These are phyloP conservation scores for Metridium senile DNA, from an alignment of 92 coral and sea anemone genomes.

Conservation along the genomic window DNA sequence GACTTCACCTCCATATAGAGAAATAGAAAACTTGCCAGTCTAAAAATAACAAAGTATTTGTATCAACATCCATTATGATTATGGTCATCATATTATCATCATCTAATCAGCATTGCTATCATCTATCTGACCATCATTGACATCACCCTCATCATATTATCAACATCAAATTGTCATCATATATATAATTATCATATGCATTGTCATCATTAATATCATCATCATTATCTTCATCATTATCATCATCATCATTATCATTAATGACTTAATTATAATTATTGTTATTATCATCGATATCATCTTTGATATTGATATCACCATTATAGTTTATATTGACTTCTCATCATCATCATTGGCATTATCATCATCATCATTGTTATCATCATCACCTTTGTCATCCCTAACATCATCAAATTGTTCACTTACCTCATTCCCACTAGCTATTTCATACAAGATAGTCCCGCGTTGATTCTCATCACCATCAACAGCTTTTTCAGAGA, in stretches of 20 bases:
- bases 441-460: constrained; percentile 2
- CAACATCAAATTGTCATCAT: neutral
- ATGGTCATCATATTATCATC: too few relatives aligned
- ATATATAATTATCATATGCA: neutral
- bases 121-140: too few relatives aligned
- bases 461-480: neutral
- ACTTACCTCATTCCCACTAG: constrained; percentile 39
- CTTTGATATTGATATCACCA: too few relatives aligned
- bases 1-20: too few relatives aligned
- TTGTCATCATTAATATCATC: neutral
- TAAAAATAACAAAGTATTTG: too few relatives aligned
- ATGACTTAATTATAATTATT: too few relatives aligned
- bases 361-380: neutral
- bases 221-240: neutral
- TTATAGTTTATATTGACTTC: too few relatives aligned
- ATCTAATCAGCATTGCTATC: too few relatives aligned
- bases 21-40: too few relatives aligned
- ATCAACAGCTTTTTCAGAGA: constrained; percentile 12
- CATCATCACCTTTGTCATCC: neutral
- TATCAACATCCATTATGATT: too few relatives aligned
- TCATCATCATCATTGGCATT: neutral
- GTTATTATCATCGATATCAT: too few relatives aligned
- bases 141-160: too few relatives aligned
- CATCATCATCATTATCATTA: neutral
- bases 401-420: neutral